These are phyloP conservation scores for Chrysocyon brachyurus DNA, from an alignment of 2,797 vertebrate species.

Conservation along the genomic window DNA sequence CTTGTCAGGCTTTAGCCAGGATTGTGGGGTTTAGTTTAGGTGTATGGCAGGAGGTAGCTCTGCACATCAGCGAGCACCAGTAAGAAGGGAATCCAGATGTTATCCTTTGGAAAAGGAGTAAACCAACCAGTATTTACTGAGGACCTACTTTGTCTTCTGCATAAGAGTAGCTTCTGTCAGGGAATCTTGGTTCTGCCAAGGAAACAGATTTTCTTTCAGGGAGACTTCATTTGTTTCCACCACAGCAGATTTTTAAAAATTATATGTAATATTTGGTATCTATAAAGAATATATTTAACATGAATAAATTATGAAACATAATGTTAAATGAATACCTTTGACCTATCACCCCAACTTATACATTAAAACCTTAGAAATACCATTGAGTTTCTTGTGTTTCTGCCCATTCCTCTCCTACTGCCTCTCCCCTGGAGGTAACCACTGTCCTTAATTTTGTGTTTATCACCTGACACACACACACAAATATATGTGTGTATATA, in stretches of 20 bases:
- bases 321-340: constrained; percentile 67
- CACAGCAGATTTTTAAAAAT: constrained; percentile 31
- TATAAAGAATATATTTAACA: constrained; percentile 76
- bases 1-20: constrained; percentile 25
- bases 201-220: constrained; percentile 76
- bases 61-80: background rate
- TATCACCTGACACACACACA: constrained; percentile 9
- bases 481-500: background rate
- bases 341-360: constrained; percentile 33
- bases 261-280: constrained; percentile 74
- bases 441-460: constrained; percentile 53
- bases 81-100: background rate
- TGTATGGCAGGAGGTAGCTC: background rate
- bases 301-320: constrained; percentile 78
- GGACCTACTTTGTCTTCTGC: constrained; percentile 40
- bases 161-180: constrained; percentile 73
- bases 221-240: constrained; percentile 69
- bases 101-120: constrained; percentile 23
- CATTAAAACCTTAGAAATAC: constrained; percentile 72
- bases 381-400: constrained; percentile 47
- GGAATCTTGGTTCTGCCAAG: constrained; percentile 72
- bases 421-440: constrained; percentile 5
- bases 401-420: background rate
- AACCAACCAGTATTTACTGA: background rate
- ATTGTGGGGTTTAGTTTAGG: background rate